These are phyloP conservation scores for Meghimatium bilineatum DNA, from an alignment of 2,888 invertebrate genomes.

Conservation along the genomic window DNA sequence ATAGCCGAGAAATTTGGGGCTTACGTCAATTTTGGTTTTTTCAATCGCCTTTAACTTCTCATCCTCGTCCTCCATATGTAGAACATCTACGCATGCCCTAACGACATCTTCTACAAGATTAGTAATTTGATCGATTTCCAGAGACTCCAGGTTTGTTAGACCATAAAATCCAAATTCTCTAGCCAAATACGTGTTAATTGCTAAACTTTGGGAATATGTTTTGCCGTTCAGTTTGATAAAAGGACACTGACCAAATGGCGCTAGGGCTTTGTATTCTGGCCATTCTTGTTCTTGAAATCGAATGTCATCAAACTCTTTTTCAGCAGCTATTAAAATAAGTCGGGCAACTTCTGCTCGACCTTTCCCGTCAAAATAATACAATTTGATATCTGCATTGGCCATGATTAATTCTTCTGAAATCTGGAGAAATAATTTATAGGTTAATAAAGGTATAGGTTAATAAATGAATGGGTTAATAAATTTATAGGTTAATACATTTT, in stretches of 20 bases:
- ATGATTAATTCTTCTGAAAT: not conserved
- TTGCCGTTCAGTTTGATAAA: slow-evolving; percentile 40
- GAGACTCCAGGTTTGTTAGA: slow-evolving; percentile 45
- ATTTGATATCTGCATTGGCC: slow-evolving; percentile 31
- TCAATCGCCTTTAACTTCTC: not conserved
- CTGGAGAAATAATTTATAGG: not conserved
- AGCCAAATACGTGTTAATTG: slow-evolving; percentile 43
- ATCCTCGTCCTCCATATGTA: not conserved
- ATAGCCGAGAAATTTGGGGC: slow-evolving; percentile 18
- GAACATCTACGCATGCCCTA: not conserved
- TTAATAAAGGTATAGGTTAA: not conserved
- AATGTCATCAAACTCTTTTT: slow-evolving; percentile 30
- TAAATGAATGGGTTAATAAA: no score
- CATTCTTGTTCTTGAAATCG: slow-evolving; percentile 22
- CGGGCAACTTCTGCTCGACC: slow-evolving; percentile 29
- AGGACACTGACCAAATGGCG: slow-evolving; percentile 40
- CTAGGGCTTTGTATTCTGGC: slow-evolving; percentile 24
- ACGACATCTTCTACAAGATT: slow-evolving; percentile 50
- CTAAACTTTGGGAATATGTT: slow-evolving; percentile 36
- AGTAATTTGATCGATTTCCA: slow-evolving; percentile 51
- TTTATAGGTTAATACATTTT: no score
- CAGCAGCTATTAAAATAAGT: slow-evolving; percentile 34
- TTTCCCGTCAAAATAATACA: slow-evolving; percentile 24
- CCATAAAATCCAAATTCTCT: slow-evolving; percentile 52
- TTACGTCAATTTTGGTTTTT: slow-evolving; percentile 15